A percentile compares a stretch with the other conserved stretches of the same genome.
These are phyloP conservation scores for Rhynchomys soricoides DNA, from an alignment of 2,113 vertebrate species.

Conservation along the genomic window DNA sequence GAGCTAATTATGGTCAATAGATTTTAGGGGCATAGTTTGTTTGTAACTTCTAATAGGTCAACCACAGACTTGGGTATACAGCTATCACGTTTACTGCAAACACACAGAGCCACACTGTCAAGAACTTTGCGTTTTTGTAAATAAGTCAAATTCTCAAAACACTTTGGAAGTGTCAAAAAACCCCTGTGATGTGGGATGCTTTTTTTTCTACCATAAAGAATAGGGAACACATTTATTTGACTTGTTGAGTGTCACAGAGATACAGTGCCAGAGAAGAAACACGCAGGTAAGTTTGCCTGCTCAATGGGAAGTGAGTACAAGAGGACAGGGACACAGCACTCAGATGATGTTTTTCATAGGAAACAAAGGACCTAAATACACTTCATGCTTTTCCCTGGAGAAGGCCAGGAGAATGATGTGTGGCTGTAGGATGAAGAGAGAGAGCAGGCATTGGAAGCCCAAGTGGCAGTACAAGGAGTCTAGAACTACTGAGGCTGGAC, in stretches of 20 bases:
- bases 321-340: too few relatives aligned
- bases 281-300: neutral
- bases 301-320: too few relatives aligned
- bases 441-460: neutral
- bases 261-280: neutral
- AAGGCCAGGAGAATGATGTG: neutral
- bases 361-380: neutral
- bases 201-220: neutral
- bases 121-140: neutral
- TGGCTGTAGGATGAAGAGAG: too few relatives aligned
- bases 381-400: neutral
- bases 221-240: conserved; percentile 7
- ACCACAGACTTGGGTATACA: neutral
- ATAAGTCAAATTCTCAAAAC: conserved; percentile 19
- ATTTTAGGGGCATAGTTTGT: neutral
- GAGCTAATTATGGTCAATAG: neutral
- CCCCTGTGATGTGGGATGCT: conserved; percentile 23
- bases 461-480: neutral
- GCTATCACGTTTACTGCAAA: neutral
- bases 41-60: neutral
- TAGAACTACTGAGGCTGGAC: neutral
- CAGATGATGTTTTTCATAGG: neutral
- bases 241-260: neutral
- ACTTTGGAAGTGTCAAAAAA: neutral
- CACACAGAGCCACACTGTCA: neutral